A percentile compares a stretch with the other conserved stretches of the same genome.
phyloP scores from a whole-genome alignment of 1,140 invertebrate genomes.

The Potamilus streckersoni region DNA sequence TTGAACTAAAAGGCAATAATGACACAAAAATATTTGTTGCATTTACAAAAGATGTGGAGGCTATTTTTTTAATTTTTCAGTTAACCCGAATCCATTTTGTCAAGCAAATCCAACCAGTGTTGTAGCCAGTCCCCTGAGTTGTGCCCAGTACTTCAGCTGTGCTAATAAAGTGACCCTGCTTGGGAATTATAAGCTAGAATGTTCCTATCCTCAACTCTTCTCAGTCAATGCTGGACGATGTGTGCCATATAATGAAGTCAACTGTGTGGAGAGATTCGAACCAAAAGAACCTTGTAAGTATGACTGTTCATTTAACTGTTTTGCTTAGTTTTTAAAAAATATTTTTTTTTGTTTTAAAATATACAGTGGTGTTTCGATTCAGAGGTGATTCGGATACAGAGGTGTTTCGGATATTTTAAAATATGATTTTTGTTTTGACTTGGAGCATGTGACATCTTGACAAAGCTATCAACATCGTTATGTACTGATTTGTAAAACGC shows the following conservation, averaged over 20 bases:
- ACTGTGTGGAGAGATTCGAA: conserved; percentile 36
- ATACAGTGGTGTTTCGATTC: neutral
- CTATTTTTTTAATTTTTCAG: conserved; percentile 6
- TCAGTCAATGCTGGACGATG: conserved; percentile 40
- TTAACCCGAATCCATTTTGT: conserved; percentile 38
- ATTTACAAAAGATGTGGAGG: too few species aligned
- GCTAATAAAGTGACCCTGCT: conserved; percentile 19
- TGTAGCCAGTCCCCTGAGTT: conserved; percentile 43
- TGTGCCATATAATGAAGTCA: conserved; percentile 38
- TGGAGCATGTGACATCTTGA: too few species aligned
- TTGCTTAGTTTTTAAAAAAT: neutral
- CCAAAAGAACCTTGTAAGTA: conserved; percentile 43
- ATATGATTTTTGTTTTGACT: neutral
- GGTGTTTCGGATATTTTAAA: neutral
- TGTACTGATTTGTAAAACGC: too few species aligned
- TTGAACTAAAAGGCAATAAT: too few species aligned
- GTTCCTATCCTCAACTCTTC: conserved; percentile 47
- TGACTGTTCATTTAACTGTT: neutral
- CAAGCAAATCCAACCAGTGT: conserved; percentile 37
- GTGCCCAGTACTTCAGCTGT: conserved; percentile 51
- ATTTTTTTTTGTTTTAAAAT: neutral
- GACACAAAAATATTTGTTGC: too few species aligned
- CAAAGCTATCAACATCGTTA: too few species aligned
- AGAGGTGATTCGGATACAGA: neutral
- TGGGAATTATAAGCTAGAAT: conserved; percentile 46